These are phyloP conservation scores for Bilobella aurantiaca DNA, from an alignment of 1,140 invertebrate genomes.

Conservation along the genomic window DNA sequence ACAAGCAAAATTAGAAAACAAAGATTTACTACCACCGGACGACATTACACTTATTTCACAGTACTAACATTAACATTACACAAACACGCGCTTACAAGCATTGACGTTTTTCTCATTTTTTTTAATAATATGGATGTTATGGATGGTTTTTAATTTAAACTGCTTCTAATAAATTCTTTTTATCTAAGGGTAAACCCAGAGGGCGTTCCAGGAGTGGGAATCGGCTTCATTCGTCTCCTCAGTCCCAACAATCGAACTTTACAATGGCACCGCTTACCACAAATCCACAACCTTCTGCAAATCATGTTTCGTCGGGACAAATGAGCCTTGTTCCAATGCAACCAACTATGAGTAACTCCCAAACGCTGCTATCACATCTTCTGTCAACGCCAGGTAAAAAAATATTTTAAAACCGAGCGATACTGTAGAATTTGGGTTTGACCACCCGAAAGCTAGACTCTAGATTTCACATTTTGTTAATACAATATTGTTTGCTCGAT, in stretches of 20 bases:
- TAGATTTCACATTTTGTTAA: too few relatives aligned
- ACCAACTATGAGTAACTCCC: constrained; percentile 14
- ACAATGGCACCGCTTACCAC: not conserved
- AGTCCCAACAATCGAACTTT: not conserved
- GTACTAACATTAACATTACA: too few relatives aligned
- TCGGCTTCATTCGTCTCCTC: not conserved
- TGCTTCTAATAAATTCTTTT: not conserved
- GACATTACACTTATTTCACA: too few relatives aligned
- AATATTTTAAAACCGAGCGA: not conserved
- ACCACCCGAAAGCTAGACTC: too few relatives aligned
- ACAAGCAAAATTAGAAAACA: too few relatives aligned
- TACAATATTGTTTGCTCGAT: too few relatives aligned
- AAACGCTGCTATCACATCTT: constrained; percentile 25
- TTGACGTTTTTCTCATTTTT: too few relatives aligned
- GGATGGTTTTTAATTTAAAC: not conserved
- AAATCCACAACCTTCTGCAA: not conserved
- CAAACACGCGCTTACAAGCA: too few relatives aligned
- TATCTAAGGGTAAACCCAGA: constrained; percentile 26
- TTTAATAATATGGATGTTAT: too few relatives aligned
- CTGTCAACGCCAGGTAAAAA: constrained; percentile 5
- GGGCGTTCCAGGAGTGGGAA: constrained; percentile 20
- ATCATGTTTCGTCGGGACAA: not conserved
- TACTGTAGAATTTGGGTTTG: constrained; percentile 10
- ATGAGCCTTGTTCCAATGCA: constrained; percentile 11
- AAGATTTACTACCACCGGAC: too few relatives aligned